Base-by-base conservation (phyloP, 2,797 vertebrate species). In the Amniataba percoides region DNA sequence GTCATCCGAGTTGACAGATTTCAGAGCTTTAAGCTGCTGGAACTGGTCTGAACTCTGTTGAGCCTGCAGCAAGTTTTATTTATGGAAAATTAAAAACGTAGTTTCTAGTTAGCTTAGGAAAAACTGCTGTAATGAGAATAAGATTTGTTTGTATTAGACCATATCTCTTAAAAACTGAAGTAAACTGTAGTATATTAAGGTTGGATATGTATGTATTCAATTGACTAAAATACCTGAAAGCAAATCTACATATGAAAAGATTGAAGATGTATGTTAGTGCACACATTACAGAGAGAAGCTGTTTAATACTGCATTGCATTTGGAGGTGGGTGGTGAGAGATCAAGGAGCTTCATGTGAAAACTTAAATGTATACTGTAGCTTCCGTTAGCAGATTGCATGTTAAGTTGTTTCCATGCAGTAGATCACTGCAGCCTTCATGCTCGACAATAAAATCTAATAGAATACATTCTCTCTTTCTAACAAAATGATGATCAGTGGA, bases 401-500 rank as follows among this genome's bases (percentile, higher is more conserved):
- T 79, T 39, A 21, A 56, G 48, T 48, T 13, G 6, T 62, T 25
- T 63, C 21, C 48, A 11, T 48, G 15, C 60, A 60, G 49, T 53
- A 43, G 60, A 82, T 56, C 49, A 49, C 31, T 68, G 4, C 19
- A 67, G 46, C 60, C 48, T 52, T 69, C 51, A 13, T 58, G 64
- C 43, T 25, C 40, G n/a, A 65, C 53, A 1, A 36, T 56, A 25
- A 69, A 73, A 55, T 61, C 46, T 55, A 42, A 39, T 10, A 16
- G 49, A 71, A 64, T 18, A 23, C n/a, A 27, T 67, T 51, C 45
- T 75, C 43, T 53, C 62, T 65, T 55, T 68, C 49, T 15, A 56
- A 83, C 82, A 81, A 72, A 83, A 49, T 23, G 40, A 70, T 66
- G 57, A 84, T 85, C 31, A 69, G 10, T 70, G 51, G 69, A 82